Base-by-base conservation (phyloP, 2,797 vertebrate genomes). In the Sylvilagus floridanus region DNA sequence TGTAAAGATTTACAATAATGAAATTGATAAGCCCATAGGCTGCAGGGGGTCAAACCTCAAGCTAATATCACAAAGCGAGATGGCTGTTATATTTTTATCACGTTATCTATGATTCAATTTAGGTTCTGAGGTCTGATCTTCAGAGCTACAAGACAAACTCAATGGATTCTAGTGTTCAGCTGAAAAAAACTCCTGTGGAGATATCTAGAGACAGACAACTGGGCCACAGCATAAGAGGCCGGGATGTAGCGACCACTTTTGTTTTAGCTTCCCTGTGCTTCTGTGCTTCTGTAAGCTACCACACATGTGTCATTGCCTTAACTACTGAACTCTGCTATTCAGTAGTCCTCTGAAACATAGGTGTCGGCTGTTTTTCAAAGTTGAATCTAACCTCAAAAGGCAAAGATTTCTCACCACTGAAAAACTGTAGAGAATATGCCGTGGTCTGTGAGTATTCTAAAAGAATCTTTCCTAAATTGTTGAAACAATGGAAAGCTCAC, bases 371-470 rank as follows among this genome's bases (percentile, higher is more conserved):
- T 87, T 72, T 79, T 71, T 12, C 37, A 88, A 94, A 81, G 35
- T 77, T 3, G 30, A 93, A 71, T 78, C 24, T 50, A 92, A 75
- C 73, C 85, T 92, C 81, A 75, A 88, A 92, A 60, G 37, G 68
- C 75, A 92, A 90, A 66, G 32, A 14, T 32, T 88, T 87, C 81
- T 83, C 24, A 84, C 30, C 75, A 76, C 16, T 72, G 54, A 69
- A 86, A 88, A 50, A 3, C 91, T 94, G 79, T 42, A 24, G 30
- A 83, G 75, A 78, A 26, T 75, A 42, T 17, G 1, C 90, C 85
- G 10, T 72, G 76, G 62, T 93, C 30, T 84, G 12, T 77, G 69
- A 60, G 71, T 65, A 71, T 75, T 86, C n/a, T 69, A 69, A 69
- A 93, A 78, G 66, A 88, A 76, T 66, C 54, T 78, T 30, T 78